Base-by-base conservation (phyloP, 2,888 invertebrate genomes). In the Syrphus vitripennis region DNA sequence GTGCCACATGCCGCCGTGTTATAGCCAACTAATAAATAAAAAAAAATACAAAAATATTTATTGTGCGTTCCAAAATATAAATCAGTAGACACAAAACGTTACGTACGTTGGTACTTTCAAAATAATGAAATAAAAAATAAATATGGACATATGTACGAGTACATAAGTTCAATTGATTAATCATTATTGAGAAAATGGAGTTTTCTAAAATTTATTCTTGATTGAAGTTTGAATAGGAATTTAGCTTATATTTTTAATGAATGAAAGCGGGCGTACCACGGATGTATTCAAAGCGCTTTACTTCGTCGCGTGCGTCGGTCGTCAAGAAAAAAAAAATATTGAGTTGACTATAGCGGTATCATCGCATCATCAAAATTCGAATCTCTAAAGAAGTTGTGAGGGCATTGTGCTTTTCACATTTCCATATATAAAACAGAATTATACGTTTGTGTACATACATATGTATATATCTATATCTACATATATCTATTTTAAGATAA, bases 391-490 rank as follows among this genome's bases (percentile, higher is more conserved):
- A 81, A 81, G 81, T 70, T 63, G 77, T 37, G 72, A 86, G 84
- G 81, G 84, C 84, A 86, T 77, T 86, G 84, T 81, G 84, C 84
- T 69, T 45, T 69, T 67, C 72, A 61, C 69, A 74, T 72, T 59
- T 81, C 81, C 81, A 81, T 74, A 71, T 61, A 55, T 24, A 42
- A 72, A 61, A 81, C 31, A 53, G 65, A 69, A 61, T 14, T 19
- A 59, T 59, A n/a, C n/a, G n/a, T n/a, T n/a, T n/a, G n/a, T n/a
- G n/a, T n/a, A n/a, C n/a, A 4, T 16, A 42, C 4, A 4, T 31
- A 31, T 9, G 9, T 31, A 0, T 9, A 4, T 4, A 31, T 9
- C 0, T 37, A 37, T 10, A 37, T 31, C 5, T 9, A 40, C 14
- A 40, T 45, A 5, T 48, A 76, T 80, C 84, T 86, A 86, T 81